phyloP scores from a whole-genome alignment of 2,113 vertebrate genomes.

The Tonatia bakeri region DNA sequence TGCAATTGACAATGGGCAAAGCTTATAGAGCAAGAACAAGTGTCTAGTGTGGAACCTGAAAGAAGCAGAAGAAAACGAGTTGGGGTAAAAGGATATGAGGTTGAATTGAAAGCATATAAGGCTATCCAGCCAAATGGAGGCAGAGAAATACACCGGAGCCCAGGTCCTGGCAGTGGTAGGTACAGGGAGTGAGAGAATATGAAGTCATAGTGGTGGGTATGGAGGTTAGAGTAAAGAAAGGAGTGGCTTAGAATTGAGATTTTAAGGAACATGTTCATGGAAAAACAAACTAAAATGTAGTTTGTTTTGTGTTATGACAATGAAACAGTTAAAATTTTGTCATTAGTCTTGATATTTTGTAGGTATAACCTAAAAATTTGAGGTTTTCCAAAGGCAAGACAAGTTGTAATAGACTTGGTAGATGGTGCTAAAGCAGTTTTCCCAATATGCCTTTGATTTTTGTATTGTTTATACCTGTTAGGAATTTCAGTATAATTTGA shows the following conservation, averaged over 20 bases:
- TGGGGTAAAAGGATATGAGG: not conserved
- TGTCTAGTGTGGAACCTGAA: not conserved
- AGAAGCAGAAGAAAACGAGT: not conserved
- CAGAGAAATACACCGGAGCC: not conserved
- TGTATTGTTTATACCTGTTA: not conserved
- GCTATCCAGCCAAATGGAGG: not conserved
- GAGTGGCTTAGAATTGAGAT: not conserved
- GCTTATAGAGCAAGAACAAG: not conserved
- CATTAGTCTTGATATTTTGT: not conserved
- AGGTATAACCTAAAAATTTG: not conserved
- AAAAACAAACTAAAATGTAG: not conserved
- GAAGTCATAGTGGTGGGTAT: rapidly evolving
- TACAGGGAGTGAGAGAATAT: no score
- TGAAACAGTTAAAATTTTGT: not conserved
- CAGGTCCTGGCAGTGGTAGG: not conserved
- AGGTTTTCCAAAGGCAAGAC: not conserved
- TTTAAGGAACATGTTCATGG: not conserved
- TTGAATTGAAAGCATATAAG: not conserved
- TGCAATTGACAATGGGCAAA: not conserved
- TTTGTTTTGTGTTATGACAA: not conserved
- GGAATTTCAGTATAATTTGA: not conserved
- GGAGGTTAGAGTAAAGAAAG: not conserved
- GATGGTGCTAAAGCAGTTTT: not conserved
- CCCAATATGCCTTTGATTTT: not conserved
- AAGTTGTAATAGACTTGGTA: not conserved